A percentile compares a stretch with the other conserved stretches of the same genome.
Evolutionary conservation across 2,797 vertebrate genomes (phyloP).

Genomic region (Paratrypauchen microcephalus): DNA sequence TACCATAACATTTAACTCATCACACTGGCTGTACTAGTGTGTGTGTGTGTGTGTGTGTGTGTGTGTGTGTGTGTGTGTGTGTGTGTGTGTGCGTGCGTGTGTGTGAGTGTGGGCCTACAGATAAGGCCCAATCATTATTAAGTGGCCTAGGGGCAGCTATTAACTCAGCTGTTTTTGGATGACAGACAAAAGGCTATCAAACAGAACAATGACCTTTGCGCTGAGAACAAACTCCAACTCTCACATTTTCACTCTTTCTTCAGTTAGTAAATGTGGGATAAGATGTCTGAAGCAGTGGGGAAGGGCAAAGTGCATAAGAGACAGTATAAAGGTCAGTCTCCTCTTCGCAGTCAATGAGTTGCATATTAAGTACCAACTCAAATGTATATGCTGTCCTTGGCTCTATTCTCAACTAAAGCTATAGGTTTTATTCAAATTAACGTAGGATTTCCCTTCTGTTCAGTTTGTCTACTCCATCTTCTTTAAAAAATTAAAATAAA

Average conservation of each 20-base stretch:
- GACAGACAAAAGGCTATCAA: constrained; percentile 67
- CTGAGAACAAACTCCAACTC: constrained; percentile 41
- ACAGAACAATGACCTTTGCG: constrained; percentile 64
- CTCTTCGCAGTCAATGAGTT: constrained; percentile 28
- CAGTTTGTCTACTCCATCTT: constrained; percentile 24
- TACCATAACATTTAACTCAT: background rate
- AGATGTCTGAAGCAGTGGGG: constrained; percentile 24
- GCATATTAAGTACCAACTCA: constrained; percentile 44
- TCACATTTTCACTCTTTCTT: constrained; percentile 29
- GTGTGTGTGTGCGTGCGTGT: constrained; percentile 16
- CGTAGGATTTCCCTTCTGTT: constrained; percentile 7
- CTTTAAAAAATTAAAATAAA: constrained; percentile 16
- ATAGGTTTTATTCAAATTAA: constrained; percentile 33
- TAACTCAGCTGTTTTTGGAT: constrained; percentile 64
- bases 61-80: constrained; percentile 31
- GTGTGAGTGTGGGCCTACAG: constrained; percentile 45
- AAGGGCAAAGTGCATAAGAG: constrained; percentile 35
- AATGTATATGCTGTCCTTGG: background rate
- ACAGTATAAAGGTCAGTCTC: constrained; percentile 60
- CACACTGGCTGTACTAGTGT: background rate
- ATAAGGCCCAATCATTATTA: constrained; percentile 65
- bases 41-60: constrained; percentile 40
- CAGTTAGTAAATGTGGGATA: constrained; percentile 28
- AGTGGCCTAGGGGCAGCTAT: constrained; percentile 67
- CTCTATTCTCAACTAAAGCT: constrained; percentile 16